Evolutionary conservation across 2,113 vertebrate species (phyloP).

Genomic region (Oryzias melastigma): DNA sequence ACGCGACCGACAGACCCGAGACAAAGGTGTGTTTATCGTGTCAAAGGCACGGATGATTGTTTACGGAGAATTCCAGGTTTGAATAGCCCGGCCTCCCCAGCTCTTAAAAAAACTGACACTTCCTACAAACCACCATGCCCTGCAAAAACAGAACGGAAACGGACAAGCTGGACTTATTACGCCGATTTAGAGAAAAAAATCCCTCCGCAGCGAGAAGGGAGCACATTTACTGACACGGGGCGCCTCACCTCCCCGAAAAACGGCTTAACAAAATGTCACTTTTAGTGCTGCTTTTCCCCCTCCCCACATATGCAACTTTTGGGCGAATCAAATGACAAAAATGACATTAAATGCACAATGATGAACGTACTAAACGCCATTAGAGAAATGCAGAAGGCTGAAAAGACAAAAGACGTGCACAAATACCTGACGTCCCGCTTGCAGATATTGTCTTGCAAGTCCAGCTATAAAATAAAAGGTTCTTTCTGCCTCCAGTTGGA

Average conservation of each 20-base stretch:
- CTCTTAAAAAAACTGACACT: conserved; percentile 82
- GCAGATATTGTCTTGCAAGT: conserved; percentile 76
- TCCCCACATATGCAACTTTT: conserved; percentile 75
- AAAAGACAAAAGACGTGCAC: conserved; percentile 48
- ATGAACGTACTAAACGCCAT: conserved; percentile 15
- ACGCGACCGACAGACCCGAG: conserved; percentile 44
- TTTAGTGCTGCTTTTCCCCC: conserved; percentile 52
- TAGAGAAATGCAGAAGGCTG: conserved; percentile 27
- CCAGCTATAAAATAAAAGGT: conserved; percentile 74
- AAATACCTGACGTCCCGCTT: conserved; percentile 76
- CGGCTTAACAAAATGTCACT: conserved; percentile 55
- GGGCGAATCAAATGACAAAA: conserved; percentile 63
- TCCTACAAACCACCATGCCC: conserved; percentile 82
- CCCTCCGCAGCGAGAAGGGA: neutral
- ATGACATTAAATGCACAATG: conserved; percentile 42
- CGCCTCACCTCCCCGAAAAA: conserved; percentile 4
- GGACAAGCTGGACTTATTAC: conserved; percentile 47
- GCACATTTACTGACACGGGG: conserved; percentile 11
- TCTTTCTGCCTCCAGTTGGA: conserved; percentile 78
- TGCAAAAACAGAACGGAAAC: conserved; percentile 66
- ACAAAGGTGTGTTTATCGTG: conserved; percentile 77
- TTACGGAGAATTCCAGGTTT: conserved; percentile 87
- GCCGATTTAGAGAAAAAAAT: conserved; percentile 5
- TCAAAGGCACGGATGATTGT: conserved; percentile 84
- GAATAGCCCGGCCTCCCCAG: conserved; percentile 88